Conservation (phyloP, 2,888 invertebrate species). For the Mactromeris polynyma region DNA sequence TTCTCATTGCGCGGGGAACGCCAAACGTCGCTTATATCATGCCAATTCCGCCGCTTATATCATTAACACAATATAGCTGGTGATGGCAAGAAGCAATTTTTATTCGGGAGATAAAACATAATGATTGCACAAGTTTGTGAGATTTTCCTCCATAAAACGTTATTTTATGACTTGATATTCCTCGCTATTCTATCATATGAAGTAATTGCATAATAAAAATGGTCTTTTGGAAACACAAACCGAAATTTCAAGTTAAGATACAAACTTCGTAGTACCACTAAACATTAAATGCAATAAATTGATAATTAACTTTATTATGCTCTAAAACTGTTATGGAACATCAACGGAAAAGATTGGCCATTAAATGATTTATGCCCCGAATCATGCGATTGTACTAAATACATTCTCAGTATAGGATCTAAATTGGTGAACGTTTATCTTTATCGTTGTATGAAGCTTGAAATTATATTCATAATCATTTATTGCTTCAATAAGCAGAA, state of each 20-base stretch:
- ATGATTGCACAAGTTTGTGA: conserved; percentile 51
- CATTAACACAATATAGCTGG: background rate
- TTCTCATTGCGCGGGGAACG: background rate
- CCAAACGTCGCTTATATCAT: conserved; percentile 14
- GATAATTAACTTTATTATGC: conserved; percentile 23
- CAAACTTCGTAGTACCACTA: conserved; percentile 18
- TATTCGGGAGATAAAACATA: conserved; percentile 54
- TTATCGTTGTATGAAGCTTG: background rate
- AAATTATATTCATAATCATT: conserved; percentile 12
- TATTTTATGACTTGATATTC: conserved; percentile 37
- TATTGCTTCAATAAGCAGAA: background rate
- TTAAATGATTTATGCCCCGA: conserved; percentile 12
- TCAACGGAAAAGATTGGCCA: background rate
- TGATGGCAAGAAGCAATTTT: conserved; percentile 23
- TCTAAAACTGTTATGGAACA: conserved; percentile 28
- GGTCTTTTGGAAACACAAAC: conserved; percentile 39
- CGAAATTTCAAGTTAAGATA: conserved; percentile 31
- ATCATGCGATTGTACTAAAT: conserved; percentile 14
- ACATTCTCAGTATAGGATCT: conserved; percentile 3
- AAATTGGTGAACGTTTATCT: background rate
- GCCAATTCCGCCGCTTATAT: conserved; percentile 1
- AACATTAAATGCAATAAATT: conserved; percentile 44
- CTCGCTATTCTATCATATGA: conserved; percentile 19
- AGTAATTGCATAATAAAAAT: conserved; percentile 48
- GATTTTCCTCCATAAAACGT: conserved; percentile 37